Conservation (phyloP, 2,888 invertebrate genomes). For the Sinelater perroti region DNA sequence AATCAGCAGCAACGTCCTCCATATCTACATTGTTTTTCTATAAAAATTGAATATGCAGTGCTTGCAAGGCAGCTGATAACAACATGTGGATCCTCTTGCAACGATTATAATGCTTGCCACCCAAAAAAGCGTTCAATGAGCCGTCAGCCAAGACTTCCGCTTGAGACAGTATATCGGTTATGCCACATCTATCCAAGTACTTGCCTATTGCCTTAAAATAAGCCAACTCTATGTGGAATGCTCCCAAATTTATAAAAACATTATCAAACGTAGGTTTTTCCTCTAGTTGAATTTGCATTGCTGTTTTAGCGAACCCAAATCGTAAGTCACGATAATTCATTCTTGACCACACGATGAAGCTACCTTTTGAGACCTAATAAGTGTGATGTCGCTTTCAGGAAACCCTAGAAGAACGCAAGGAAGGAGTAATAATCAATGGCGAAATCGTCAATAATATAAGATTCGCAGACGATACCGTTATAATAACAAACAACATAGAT, state of each 20-base stretch:
- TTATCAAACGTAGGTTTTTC: not conserved
- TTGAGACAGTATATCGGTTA: not conserved
- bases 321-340: conserved; percentile 43
- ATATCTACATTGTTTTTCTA: too few species aligned
- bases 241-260: not conserved
- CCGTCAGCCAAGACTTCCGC: not conserved
- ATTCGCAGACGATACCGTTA: too few species aligned
- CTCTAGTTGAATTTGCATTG: not conserved
- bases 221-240: too few species aligned
- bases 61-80: not conserved
- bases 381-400: too few species aligned
- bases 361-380: too few species aligned
- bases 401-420: too few species aligned
- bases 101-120: not conserved
- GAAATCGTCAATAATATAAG: too few species aligned
- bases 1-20: too few species aligned
- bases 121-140: not conserved
- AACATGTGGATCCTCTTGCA: not conserved
- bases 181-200: not conserved
- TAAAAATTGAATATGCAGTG: too few species aligned
- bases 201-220: not conserved
- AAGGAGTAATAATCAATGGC: too few species aligned
- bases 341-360: too few species aligned
- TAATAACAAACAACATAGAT: too few species aligned
- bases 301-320: conserved; percentile 39